Evolutionary conservation across 2,113 vertebrate species (phyloP), one percentile per base, ranked within the genome.

Genomic region (Anoplopoma fimbria): DNA sequence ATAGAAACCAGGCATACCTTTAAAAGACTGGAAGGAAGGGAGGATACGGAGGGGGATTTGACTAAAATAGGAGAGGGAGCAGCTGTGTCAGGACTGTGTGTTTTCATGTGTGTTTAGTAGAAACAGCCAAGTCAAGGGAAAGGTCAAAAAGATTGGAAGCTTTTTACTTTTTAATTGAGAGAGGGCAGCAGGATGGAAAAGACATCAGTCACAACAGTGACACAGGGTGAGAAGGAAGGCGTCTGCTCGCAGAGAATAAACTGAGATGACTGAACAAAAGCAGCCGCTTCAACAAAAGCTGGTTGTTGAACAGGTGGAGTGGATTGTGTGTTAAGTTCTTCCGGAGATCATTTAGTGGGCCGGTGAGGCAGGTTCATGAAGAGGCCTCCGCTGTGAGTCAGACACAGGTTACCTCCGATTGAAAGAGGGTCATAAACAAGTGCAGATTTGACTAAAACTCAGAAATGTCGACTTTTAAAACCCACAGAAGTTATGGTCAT

Each of bases 51-150:
- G 65, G 58, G 38, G 82, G 84, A 79, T 93, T 87, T 93, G 88
- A 92, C 93, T 94, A 94, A 94, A 95, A 93, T 94, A 94, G 93
- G 93, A 94, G 84, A 79, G 45, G 57, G 83, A 78, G 83, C 69
- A 64, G 72, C 65, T 0, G 12, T 80, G 79, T 85, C 83, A 57
- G 47, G 55, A 33, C 77, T 75, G 87, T 89, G 86, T 89, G 89
- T 90, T 87, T 90, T 89, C 64, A 85, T 83, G 75, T 91, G 88
- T 94, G 89, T 94, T 93, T 93, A 88, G 89, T 93, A 86, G 90
- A 94, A 95, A 95, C 88, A 90, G 88, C 61, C 71, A 80, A 90
- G 92, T 90, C 87, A 87, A 90, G 83, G 90, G 85, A 73, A 74
- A 90, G 93, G 94, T 94, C 94, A 92, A 83, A 85, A 25, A 69